These are phyloP conservation scores for Rhagonycha lutea DNA, from an alignment of 2,888 invertebrate genomes.

Conservation along the genomic window DNA sequence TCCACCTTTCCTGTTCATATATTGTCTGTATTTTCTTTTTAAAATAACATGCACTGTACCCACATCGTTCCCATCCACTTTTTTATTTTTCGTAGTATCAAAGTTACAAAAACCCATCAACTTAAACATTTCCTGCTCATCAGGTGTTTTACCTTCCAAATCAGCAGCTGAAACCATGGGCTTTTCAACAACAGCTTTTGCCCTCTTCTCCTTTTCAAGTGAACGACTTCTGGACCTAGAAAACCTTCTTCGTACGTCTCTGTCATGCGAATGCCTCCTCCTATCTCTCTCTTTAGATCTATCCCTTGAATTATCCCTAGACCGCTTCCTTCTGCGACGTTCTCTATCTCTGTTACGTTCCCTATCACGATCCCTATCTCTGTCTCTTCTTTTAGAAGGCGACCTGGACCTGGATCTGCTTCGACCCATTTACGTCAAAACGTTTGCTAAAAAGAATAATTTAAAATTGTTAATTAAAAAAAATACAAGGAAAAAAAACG, in stretches of 20 bases:
- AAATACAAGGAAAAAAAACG: conserved; percentile 10
- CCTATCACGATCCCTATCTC: conserved; percentile 54
- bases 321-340: conserved; percentile 53
- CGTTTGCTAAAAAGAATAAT: conserved; percentile 19
- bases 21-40: conserved; percentile 96
- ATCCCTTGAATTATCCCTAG: conserved; percentile 49
- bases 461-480: conserved; percentile 15
- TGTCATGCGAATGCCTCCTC: conserved; percentile 54
- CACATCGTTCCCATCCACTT: conserved; percentile 90
- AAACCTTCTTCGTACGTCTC: conserved; percentile 54
- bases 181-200: conserved; percentile 50
- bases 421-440: conserved; percentile 55
- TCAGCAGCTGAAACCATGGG: conserved; percentile 80
- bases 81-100: conserved; percentile 94
- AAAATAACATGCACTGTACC: conserved; percentile 96
- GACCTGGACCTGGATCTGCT: conserved; percentile 56
- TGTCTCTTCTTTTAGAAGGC: conserved; percentile 57
- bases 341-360: conserved; percentile 57
- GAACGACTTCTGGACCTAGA: conserved; percentile 47
- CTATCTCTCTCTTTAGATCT: conserved; percentile 54
- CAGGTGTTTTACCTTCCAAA: conserved; percentile 86
- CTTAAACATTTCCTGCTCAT: conserved; percentile 93
- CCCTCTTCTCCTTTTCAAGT: conserved; percentile 42
- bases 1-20: conserved; percentile 99
- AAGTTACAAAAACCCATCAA: conserved; percentile 97